phyloP scores from a whole-genome alignment of 2,888 invertebrate species.

The Plagiodera versicolora region DNA sequence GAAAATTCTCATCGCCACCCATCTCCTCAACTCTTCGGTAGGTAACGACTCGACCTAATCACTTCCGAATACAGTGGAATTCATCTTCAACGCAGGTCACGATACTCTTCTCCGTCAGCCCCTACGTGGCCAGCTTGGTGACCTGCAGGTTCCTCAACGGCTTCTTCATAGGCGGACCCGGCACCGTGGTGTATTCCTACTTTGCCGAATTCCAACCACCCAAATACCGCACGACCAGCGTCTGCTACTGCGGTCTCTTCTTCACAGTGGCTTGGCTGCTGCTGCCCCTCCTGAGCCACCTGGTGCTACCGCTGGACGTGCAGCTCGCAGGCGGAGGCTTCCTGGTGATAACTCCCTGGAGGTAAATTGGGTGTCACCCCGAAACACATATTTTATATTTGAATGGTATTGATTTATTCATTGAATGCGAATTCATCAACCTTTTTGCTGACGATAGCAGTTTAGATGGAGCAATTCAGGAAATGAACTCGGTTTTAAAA shows the following conservation, averaged over 20 bases:
- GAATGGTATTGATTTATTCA: too few species aligned
- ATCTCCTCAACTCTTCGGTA: slow-evolving; percentile 57
- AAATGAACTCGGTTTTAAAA: too few species aligned
- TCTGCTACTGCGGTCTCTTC: slow-evolving; percentile 67
- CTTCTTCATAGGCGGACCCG: slow-evolving; percentile 52
- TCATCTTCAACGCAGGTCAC: not conserved
- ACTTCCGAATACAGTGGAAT: too few species aligned
- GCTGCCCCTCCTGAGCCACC: slow-evolving; percentile 58
- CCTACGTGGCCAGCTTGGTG: slow-evolving; percentile 32
- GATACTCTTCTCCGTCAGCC: slow-evolving; percentile 41
- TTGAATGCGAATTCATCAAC: too few species aligned
- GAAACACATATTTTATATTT: too few species aligned
- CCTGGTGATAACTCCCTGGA: slow-evolving; percentile 71
- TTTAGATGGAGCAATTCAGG: too few species aligned
- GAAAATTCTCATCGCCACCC: slow-evolving; percentile 51
- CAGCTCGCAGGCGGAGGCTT: slow-evolving; percentile 38
- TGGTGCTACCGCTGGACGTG: slow-evolving; percentile 43
- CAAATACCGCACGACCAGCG: slow-evolving; percentile 60
- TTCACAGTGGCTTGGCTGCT: slow-evolving; percentile 67
- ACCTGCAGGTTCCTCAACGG: slow-evolving; percentile 67
- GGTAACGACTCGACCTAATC: too few species aligned
- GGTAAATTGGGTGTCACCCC: too few species aligned
- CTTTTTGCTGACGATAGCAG: too few species aligned
- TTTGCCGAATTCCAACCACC: slow-evolving; percentile 68
- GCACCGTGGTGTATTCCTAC: slow-evolving; percentile 60